A percentile compares a stretch with the other conserved stretches of the same genome.
Conservation (phyloP, 2,888 invertebrate species). For the Silvanus unidentatus region DNA sequence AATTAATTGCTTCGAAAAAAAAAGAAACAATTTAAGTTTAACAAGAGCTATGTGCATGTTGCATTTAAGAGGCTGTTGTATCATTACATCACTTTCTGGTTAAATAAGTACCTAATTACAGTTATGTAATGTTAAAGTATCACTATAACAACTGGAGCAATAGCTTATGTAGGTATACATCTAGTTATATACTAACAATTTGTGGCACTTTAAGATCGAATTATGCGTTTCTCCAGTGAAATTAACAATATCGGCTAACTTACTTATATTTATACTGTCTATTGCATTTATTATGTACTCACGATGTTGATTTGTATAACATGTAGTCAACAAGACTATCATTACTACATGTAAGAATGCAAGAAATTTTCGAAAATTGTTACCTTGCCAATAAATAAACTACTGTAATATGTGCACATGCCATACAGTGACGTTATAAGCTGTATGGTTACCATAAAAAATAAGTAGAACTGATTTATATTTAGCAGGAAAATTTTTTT, state of each 20-base stretch:
- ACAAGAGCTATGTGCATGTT: conserved; percentile 17
- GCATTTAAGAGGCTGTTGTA: conserved; percentile 18
- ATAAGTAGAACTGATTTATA: too few species aligned
- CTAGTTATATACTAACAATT: conserved; percentile 27
- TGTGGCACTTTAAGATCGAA: conserved; percentile 28
- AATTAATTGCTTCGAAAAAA: conserved; percentile 23
- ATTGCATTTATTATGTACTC: neutral
- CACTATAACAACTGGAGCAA: conserved; percentile 31
- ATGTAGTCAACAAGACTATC: too few species aligned
- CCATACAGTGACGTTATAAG: too few species aligned
- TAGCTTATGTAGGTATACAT: conserved; percentile 14
- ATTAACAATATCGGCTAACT: conserved; percentile 21
- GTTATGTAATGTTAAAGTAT: conserved; percentile 30
- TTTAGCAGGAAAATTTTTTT: too few species aligned
- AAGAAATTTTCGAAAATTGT: too few species aligned
- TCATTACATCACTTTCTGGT: conserved; percentile 30
- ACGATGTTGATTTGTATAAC: neutral
- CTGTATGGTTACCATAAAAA: too few species aligned
- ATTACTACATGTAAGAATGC: too few species aligned
- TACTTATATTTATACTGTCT: neutral
- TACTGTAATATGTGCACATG: neutral
- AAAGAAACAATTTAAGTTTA: conserved; percentile 16
- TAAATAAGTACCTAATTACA: conserved; percentile 33
- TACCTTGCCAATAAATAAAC: neutral
- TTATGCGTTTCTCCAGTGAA: conserved; percentile 23